These are phyloP conservation scores for Pteria penguin DNA, from an alignment of 2,888 invertebrate genomes.

Conservation along the genomic window DNA sequence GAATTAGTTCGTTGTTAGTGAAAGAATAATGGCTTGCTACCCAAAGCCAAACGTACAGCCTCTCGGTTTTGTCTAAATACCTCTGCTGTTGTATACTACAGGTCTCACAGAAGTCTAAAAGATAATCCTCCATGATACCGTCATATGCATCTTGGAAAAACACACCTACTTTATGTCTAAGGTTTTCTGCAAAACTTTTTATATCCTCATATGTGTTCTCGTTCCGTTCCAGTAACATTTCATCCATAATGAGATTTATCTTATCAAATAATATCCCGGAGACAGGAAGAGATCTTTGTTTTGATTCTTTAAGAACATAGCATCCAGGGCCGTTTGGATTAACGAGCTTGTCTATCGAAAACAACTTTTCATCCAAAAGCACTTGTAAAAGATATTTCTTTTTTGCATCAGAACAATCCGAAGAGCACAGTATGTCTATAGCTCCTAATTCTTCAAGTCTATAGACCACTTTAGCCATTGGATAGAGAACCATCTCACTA, in stretches of 20 bases:
- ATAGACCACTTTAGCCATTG: background rate
- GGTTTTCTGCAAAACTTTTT: no score
- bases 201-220: no score
- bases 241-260: no score
- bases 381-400: conserved; percentile 25
- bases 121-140: background rate
- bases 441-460: background rate
- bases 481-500: background rate
- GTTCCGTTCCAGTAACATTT: no score
- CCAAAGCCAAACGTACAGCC: background rate
- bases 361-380: conserved; percentile 17
- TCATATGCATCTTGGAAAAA: background rate
- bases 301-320: conserved; percentile 17
- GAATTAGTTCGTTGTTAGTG: background rate
- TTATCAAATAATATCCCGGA: background rate
- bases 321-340: conserved; percentile 51
- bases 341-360: conserved; percentile 37
- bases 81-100: background rate
- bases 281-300: background rate
- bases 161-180: no score
- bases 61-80: background rate
- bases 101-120: background rate
- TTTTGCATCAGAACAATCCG: conserved; percentile 5
- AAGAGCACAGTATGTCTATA: background rate
- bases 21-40: background rate